Conservation (phyloP, 2,113 vertebrate genomes). For the Aix galericulata region DNA sequence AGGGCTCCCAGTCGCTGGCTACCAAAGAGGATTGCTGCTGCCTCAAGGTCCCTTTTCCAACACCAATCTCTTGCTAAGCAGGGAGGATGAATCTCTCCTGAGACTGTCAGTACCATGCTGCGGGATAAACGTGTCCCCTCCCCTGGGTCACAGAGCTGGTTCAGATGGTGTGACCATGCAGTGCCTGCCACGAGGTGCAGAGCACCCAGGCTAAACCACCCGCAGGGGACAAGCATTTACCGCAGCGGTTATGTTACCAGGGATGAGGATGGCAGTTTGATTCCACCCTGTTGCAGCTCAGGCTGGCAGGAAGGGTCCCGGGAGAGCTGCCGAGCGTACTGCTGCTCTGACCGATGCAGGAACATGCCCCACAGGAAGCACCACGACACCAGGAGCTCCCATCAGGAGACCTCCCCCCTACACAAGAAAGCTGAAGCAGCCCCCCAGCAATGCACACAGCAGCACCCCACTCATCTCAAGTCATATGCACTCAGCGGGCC, state of each 20-base stretch:
- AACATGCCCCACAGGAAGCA: not conserved
- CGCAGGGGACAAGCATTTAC: not conserved
- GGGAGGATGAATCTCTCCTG: not conserved
- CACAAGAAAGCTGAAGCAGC: not conserved
- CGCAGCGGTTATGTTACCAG: not conserved
- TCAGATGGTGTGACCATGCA: not conserved
- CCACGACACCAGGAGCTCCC: not conserved
- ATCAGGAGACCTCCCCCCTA: not conserved
- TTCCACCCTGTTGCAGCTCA: not conserved
- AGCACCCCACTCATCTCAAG: not conserved
- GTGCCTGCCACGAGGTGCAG: not conserved
- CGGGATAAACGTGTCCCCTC: not conserved
- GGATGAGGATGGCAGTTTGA: not conserved
- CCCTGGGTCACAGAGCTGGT: not conserved
- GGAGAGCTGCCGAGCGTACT: not conserved
- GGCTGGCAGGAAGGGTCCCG: not conserved
- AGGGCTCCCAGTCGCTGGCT: not conserved
- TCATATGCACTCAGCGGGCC: too few species aligned
- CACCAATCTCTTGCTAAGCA: not conserved
- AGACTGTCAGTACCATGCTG: not conserved
- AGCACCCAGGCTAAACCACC: not conserved
- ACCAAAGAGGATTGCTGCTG: not conserved
- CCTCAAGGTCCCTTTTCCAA: not conserved
- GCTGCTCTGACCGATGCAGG: accelerated
- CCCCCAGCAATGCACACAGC: not conserved